phyloP scores from a whole-genome alignment of 2,797 vertebrate species.

The Poeciliopsis presidionis region DNA sequence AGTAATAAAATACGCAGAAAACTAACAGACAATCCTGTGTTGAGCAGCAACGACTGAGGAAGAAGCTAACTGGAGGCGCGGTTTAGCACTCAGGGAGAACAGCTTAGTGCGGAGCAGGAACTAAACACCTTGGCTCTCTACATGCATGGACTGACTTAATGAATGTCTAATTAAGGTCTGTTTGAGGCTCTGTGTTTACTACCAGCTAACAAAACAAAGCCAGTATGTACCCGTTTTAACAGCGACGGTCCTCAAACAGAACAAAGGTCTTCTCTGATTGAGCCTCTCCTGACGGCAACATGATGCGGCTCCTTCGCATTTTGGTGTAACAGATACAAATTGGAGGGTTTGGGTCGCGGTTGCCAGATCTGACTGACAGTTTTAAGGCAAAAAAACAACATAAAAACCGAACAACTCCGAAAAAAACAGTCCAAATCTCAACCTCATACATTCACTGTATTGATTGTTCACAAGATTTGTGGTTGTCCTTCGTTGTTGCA shows the following conservation, averaged over 20 bases:
- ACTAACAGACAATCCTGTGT: background rate
- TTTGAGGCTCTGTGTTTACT: slow-evolving; percentile 38
- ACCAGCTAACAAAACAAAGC: slow-evolving; percentile 38
- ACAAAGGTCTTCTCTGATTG: background rate
- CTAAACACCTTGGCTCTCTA: slow-evolving; percentile 41
- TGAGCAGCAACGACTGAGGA: background rate
- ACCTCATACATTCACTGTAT: no score
- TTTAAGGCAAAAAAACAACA: no score
- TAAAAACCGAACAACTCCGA: no score
- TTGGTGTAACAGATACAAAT: background rate
- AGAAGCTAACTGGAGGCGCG: slow-evolving; percentile 26
- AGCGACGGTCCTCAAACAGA: slow-evolving; percentile 2
- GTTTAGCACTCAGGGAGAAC: slow-evolving; percentile 31
- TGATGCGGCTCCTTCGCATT: background rate
- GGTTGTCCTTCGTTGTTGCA: no score
- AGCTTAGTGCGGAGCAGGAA: slow-evolving; percentile 27
- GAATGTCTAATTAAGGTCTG: slow-evolving; percentile 47
- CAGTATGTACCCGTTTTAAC: slow-evolving; percentile 10
- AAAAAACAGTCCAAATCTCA: no score
- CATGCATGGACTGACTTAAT: slow-evolving; percentile 42
- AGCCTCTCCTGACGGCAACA: background rate
- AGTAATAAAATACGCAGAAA: background rate
- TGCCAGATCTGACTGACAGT: background rate
- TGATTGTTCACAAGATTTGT: no score
- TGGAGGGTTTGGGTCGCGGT: background rate